phyloP scores from a whole-genome alignment of 2,113 vertebrate genomes.

The Ptilorrhoa leucosticta region DNA sequence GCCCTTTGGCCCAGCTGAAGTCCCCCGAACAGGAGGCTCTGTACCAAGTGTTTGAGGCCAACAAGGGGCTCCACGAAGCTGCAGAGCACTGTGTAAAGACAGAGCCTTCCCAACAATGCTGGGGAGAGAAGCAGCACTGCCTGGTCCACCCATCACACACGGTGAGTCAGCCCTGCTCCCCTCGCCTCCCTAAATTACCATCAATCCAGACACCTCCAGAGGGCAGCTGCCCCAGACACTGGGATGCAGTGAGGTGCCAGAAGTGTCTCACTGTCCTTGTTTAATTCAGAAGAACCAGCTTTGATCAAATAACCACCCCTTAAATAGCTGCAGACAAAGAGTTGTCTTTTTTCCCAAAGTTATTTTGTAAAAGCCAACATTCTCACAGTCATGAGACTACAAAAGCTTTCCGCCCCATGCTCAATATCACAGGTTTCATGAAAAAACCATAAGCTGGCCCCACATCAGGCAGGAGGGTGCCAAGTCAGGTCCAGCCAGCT shows the following conservation, averaged over 20 bases:
- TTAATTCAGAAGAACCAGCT: background rate
- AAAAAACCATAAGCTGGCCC: background rate
- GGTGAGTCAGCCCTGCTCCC: background rate
- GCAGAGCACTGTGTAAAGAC: background rate
- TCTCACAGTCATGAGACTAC: background rate
- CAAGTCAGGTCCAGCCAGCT: background rate
- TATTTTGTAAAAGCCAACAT: background rate
- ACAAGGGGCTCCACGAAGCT: background rate
- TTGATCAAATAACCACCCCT: background rate
- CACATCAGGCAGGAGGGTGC: background rate
- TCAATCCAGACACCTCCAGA: background rate
- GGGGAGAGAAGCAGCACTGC: background rate
- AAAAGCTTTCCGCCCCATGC: background rate
- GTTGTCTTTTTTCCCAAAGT: background rate
- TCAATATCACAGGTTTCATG: background rate
- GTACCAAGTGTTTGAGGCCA: accelerated
- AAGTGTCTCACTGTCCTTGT: background rate
- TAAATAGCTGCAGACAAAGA: background rate
- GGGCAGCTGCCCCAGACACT: background rate
- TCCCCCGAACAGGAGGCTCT: background rate
- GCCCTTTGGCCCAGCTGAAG: background rate
- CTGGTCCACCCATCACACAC: background rate
- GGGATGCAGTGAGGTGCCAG: background rate
- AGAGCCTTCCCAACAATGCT: background rate
- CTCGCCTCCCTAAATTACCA: accelerated